Percentiles rank a stretch among this genome's conserved stretches.
Evolutionary conservation across 2,797 vertebrate species (phyloP).

Genomic region (Crocodylus rhombifer): DNA sequence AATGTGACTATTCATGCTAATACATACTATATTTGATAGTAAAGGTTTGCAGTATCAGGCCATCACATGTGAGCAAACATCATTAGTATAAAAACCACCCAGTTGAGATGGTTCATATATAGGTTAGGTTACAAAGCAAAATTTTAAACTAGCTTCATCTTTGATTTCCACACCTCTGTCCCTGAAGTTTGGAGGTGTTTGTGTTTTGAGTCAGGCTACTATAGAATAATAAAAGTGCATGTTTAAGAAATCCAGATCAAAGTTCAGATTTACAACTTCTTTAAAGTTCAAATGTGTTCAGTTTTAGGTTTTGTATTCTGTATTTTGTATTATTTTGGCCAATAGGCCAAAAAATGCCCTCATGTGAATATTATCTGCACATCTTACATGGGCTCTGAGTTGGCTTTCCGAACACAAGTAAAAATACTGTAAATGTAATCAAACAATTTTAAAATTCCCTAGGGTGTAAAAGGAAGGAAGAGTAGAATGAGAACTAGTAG

Average conservation of each 20-base stretch:
- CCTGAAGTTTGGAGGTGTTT: background rate
- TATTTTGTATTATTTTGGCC: background rate
- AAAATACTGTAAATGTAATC: accelerated
- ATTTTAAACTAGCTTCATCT: background rate
- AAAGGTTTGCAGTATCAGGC: background rate
- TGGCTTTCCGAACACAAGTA: background rate
- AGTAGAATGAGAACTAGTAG: background rate
- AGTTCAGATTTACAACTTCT: background rate
- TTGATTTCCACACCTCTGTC: background rate
- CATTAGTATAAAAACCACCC: accelerated
- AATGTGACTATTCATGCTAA: background rate
- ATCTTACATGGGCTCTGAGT: background rate
- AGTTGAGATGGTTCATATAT: background rate
- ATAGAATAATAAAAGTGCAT: background rate
- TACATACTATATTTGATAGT: background rate
- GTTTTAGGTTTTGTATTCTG: background rate
- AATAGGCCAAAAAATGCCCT: background rate
- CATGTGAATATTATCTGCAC: background rate
- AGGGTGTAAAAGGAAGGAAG: background rate
- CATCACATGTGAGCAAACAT: background rate
- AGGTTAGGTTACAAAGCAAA: background rate
- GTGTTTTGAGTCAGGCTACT: background rate
- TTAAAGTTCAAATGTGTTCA: background rate
- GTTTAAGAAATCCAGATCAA: background rate
- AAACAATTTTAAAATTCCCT: background rate